Evolutionary conservation across 2,113 vertebrate genomes (phyloP), one percentile per base, ranked within the genome.

Genomic region (Myotis lucifugus): DNA sequence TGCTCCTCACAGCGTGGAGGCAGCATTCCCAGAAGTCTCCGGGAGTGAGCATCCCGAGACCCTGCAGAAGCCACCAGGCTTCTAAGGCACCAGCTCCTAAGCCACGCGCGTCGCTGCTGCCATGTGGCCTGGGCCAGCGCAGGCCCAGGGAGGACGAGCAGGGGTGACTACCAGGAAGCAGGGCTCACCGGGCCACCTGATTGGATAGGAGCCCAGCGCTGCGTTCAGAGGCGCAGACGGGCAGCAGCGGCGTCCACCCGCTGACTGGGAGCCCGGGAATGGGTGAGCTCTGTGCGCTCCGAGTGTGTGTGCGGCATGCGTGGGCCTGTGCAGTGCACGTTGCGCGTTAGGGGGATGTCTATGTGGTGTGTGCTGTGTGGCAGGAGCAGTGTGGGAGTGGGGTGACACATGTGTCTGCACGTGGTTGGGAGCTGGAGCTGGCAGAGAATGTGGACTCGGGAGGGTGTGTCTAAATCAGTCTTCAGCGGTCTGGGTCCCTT

Each of bases 281-380:
- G 7, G 59, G 42, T 11, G 50, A 21, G 67, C 27, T 67, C 25
- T 21, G 34, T 5, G 59, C 2, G 2, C 8, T 14, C 52, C 7
- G 42, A n/a, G 37, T 2, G 0, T 50, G 69, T 3, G 3, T 13
- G 4, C 0, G 14, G 78, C 10, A 1, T 3, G 17, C 27, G 29
- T 18, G 18, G 32, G 23, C 1, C 7, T 15, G 48, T 29, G 82
- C 12, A 8, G n/a, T 34, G 7, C 32, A 37, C 2, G 25, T 2
- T 14, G 40, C n/a, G 6, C 6, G 46, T 77, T 50, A 21, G 46
- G 8, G 42, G 46, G 42, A 8, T 50, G 40, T 85, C 50, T 18
- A 12, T 40, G 48, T 48, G 37, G 12, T 27, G 23, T 37, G 18
- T 46, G 42, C 56, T 17, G 23, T 72, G 61, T 61, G 56, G 48